phyloP scores from a whole-genome alignment of 2,113 vertebrate species.

The Hydrochoerus hydrochaeris region DNA sequence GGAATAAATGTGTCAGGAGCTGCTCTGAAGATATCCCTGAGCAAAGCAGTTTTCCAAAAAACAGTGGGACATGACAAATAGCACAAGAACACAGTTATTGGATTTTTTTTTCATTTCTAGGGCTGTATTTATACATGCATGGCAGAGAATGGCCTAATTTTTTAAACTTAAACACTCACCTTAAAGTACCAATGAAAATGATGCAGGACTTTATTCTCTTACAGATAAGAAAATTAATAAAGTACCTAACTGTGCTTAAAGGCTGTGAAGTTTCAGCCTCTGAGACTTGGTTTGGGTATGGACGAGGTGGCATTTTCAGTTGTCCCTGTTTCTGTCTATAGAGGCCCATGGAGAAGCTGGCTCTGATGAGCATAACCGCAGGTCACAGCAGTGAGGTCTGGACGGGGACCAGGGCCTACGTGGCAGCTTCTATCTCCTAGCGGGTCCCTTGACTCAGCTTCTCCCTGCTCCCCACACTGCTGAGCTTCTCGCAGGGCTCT shows the following conservation, averaged over 20 bases:
- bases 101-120: constrained; percentile 14
- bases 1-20: neutral
- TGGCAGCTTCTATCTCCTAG: rapidly evolving
- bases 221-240: neutral
- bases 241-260: neutral
- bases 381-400: neutral
- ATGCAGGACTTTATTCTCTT: too few species aligned
- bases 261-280: neutral
- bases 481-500: neutral
- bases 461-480: neutral
- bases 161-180: neutral
- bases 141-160: neutral
- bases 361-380: neutral
- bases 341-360: neutral
- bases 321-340: neutral
- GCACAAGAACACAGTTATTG: neutral
- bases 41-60: constrained; percentile 37
- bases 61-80: constrained; percentile 9
- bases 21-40: constrained; percentile 53
- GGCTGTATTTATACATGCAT: neutral
- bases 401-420: rapidly evolving
- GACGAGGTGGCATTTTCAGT: neutral
- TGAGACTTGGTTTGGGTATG: neutral
- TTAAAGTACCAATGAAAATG: neutral
- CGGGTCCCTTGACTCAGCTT: neutral